Conservation (phyloP, 1,140 invertebrate genomes). For the Drosophila arawakana region DNA sequence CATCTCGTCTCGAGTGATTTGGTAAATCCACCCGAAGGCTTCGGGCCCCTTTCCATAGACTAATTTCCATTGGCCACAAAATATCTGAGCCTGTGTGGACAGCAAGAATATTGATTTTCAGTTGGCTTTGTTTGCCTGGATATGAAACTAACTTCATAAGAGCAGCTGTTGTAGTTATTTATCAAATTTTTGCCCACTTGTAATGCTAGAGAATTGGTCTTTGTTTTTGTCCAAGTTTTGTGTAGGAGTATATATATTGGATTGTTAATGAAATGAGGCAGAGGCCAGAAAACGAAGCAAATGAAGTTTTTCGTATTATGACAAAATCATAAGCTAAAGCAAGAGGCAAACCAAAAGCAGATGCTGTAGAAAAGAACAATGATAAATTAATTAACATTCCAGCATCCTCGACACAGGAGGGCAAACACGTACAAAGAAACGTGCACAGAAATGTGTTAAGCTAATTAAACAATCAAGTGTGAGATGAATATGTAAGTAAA, state of each 20-base stretch:
- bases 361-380: conserved; percentile 62
- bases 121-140: conserved; percentile 13
- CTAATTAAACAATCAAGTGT: conserved; percentile 44
- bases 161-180: conserved; percentile 60
- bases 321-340: conserved; percentile 47
- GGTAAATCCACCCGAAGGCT: conserved; percentile 2
- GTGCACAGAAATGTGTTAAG: conserved; percentile 58
- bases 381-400: conserved; percentile 73
- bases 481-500: conserved; percentile 14
- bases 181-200: conserved; percentile 59
- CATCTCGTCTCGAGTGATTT: neutral
- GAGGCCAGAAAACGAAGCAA: conserved; percentile 29
- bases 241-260: conserved; percentile 39
- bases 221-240: conserved; percentile 11
- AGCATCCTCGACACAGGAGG: conserved; percentile 38
- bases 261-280: conserved; percentile 59
- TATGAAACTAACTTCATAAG: conserved; percentile 28
- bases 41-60: neutral
- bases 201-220: conserved; percentile 53
- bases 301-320: conserved; percentile 60
- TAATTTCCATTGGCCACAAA: conserved; percentile 10
- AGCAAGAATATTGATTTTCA: conserved; percentile 38
- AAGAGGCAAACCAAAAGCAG: conserved; percentile 18
- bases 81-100: neutral
- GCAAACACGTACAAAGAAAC: conserved; percentile 47